phyloP scores from a whole-genome alignment of 2,113 vertebrate species.

The Triplophysa siluroides region DNA sequence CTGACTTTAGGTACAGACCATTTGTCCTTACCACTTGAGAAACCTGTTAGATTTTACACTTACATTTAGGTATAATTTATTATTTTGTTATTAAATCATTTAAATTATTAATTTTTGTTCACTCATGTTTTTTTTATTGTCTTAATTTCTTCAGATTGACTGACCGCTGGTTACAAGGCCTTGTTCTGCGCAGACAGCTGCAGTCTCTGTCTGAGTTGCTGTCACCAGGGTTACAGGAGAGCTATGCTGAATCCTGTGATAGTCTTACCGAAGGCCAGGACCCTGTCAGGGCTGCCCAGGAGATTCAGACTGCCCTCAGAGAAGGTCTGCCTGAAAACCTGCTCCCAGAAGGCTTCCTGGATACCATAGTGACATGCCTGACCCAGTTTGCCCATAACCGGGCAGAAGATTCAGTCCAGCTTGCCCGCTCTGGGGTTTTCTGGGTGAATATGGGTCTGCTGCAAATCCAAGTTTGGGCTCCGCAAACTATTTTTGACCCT shows the following conservation, averaged over 20 bases:
- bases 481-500: slow-evolving; percentile 90
- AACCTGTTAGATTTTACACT: too few species aligned
- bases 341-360: slow-evolving; percentile 81
- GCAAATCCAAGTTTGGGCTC: slow-evolving; percentile 91
- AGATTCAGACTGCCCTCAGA: slow-evolving; percentile 78
- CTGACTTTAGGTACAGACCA: slow-evolving; percentile 84
- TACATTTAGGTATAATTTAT: not conserved
- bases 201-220: slow-evolving; percentile 82
- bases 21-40: not conserved
- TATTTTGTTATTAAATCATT: not conserved
- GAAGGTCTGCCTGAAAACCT: slow-evolving; percentile 74
- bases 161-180: slow-evolving; percentile 82
- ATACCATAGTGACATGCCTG: slow-evolving; percentile 80
- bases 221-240: slow-evolving; percentile 76
- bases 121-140: not conserved
- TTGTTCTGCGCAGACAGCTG: slow-evolving; percentile 81
- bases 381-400: slow-evolving; percentile 82
- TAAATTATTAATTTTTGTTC: not conserved
- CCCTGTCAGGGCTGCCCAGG: slow-evolving; percentile 74
- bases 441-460: slow-evolving; percentile 93
- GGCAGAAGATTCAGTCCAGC: slow-evolving; percentile 67
- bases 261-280: slow-evolving; percentile 73
- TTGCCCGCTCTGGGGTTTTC: slow-evolving; percentile 80
- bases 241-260: slow-evolving; percentile 82
- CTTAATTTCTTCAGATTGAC: slow-evolving; percentile 69